These are phyloP conservation scores for Craseonycteris thonglongyai DNA, from an alignment of 2,113 vertebrate genomes.

Conservation along the genomic window DNA sequence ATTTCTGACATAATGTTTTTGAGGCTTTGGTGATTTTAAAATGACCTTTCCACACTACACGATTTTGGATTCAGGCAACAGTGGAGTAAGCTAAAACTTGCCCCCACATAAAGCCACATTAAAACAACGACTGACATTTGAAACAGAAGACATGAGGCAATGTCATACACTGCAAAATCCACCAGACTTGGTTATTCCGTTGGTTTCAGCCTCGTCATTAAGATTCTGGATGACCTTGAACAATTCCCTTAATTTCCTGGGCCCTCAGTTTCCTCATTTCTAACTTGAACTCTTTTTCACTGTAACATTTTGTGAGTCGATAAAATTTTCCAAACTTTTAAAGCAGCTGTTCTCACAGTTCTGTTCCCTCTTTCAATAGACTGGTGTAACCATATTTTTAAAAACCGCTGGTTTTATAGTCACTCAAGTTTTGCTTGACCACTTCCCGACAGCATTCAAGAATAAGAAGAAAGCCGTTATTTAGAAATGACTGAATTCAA, in stretches of 20 bases:
- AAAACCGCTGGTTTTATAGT: conserved; percentile 28
- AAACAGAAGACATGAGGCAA: background rate
- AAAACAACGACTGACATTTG: conserved; percentile 5
- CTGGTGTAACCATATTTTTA: background rate
- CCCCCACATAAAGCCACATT: background rate
- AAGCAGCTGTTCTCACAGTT: conserved; percentile 19
- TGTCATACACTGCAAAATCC: background rate
- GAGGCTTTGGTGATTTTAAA: background rate
- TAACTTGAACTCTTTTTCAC: background rate
- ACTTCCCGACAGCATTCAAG: background rate
- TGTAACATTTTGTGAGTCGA: conserved; percentile 47
- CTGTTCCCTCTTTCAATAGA: background rate
- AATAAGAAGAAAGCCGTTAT: background rate
- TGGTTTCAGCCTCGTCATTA: background rate
- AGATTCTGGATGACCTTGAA: background rate
- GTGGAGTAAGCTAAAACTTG: background rate
- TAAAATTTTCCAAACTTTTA: conserved; percentile 23
- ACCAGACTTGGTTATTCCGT: background rate
- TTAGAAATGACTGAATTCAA: background rate
- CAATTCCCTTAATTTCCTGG: background rate
- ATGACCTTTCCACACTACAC: background rate
- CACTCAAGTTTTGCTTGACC: background rate
- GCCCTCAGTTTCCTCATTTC: conserved; percentile 1
- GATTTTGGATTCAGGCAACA: background rate
- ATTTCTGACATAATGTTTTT: background rate